Base-by-base conservation (phyloP, 2,113 vertebrate species). In the Oreocharis arfaki region DNA sequence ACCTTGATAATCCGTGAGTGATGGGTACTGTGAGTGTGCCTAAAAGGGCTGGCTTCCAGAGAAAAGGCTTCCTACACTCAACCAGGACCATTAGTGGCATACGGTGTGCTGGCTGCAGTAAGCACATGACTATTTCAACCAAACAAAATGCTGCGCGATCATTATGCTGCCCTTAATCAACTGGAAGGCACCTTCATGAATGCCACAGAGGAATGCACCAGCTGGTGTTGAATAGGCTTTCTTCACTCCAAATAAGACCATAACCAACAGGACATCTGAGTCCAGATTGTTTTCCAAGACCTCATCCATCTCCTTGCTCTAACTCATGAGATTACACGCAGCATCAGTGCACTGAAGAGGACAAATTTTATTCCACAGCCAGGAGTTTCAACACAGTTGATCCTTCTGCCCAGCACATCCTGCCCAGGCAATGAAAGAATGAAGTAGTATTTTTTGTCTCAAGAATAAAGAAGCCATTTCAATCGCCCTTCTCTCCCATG, bases 121-220 rank as follows among this genome's bases (percentile, higher is more conserved):
- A 80, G 26, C 20, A 22, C 22, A 8, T 32, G 50, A 90, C 70
- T 67, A 24, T 59, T 80, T 70, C 83, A 84, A 59, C 46, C 15
- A 76, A 73, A 90, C 12, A 70, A 92, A 95, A 90, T 84, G 75
- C 63, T 84, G 30, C 3, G 1, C 35, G 33, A 30, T 84, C 77
- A 68, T 86, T 92, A 69, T 18, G n/a, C 56, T 84, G 92, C 56
- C 60, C 67, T 81, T 86, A 67, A 92, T 95, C 92, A 84, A 46
- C 16, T 77, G 59, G 75, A 94, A 88, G 64, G 35, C 78, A 75
- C 55, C 79, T 86, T 83, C 63, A 59, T 89, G 79, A 93, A 76
- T 86, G 63, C 57, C 53, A 67, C 26, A 74, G 75, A 86, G 82
- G 91, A 80, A 74, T 35, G 63, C 67, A 91, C 46, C 85, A 95